Base-by-base conservation (phyloP, 1,140 invertebrate genomes). In the Zeugodacus cucurbitae region DNA sequence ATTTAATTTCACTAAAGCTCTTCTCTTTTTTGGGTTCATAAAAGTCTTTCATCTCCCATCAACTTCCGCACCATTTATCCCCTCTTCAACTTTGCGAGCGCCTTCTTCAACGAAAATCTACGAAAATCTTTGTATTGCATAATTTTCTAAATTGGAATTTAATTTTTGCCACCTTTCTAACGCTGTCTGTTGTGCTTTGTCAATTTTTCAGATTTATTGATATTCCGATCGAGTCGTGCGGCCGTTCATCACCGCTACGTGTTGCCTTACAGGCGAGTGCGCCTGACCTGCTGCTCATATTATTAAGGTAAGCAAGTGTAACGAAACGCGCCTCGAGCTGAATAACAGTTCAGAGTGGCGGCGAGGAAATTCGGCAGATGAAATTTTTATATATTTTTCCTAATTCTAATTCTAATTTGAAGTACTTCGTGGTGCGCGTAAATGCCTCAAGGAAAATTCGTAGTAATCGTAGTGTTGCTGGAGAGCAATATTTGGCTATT, bases 181-280 rank as follows among this genome's bases (percentile, higher is more conserved):
- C n/a, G 10, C 0, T 62, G 2, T 26, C n/a, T 17, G 8, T 32
- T 85, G 5, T 88, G 4, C 57, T 48, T 74, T 54, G n/a, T n/a
- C 26, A 67, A 85, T 89, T 89, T 59, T 94, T 91, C 90, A 95
- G 96, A 86, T 96, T 97, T 90, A 96, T 97, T 89, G 97, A 97
- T 91, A 95, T 97, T 5, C 96, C 96, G 20, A 96, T 97, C 92
- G 96, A 96, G 91, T 96, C 96, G 41, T 97, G 96, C 90, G 96
- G 96, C 1, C 95, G 94, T 88, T 94, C 95, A 5, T 94, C 96
- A 1, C 96, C 96, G 0, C 92, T 96, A 2, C 95, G 95, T 90
- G 95, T 97, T 2, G 96, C 96, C 1, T 94, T 96, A 89, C 96
- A 97, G 91, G 94, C 96, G 89, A 96, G 95, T 37, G 91, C 95